phyloP scores from a whole-genome alignment of 23 tunicate species.

The Clavelina lepadiformis region DNA sequence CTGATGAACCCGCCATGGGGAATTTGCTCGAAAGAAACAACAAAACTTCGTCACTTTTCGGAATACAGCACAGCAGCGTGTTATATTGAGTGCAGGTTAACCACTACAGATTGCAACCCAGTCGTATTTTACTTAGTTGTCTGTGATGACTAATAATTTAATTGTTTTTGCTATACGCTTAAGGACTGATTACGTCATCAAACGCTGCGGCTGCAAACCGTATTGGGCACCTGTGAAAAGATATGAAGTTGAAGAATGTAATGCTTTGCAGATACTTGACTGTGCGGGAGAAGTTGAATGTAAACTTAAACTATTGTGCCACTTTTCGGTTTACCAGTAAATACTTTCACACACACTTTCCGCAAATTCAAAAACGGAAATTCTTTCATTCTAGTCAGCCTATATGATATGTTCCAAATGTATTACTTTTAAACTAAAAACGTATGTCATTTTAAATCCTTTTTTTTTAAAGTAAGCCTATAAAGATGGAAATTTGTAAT shows the following conservation, averaged over 20 bases:
- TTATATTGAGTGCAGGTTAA: slow-evolving; percentile 47
- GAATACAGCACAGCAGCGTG: slow-evolving; percentile 36
- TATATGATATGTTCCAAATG: too few species aligned
- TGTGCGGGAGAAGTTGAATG: slow-evolving; percentile 60
- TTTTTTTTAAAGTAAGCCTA: too few species aligned
- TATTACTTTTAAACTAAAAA: too few species aligned
- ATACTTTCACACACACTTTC: too few species aligned
- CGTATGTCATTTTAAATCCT: too few species aligned
- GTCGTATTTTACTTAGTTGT: too few species aligned
- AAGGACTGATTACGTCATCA: slow-evolving; percentile 12
- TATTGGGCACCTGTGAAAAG: slow-evolving; percentile 27
- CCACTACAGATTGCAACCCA: too few species aligned
- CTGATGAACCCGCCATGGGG: slow-evolving; percentile 59
- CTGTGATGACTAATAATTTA: too few species aligned
- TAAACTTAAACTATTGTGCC: neutral
- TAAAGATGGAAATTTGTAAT: too few species aligned
- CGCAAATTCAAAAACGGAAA: too few species aligned
- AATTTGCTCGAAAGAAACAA: slow-evolving; percentile 16
- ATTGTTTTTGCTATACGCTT: too few species aligned
- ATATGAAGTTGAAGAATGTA: slow-evolving; percentile 25
- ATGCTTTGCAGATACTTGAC: slow-evolving; percentile 31
- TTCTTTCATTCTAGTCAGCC: too few species aligned
- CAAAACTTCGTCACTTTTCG: slow-evolving; percentile 17
- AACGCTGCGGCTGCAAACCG: slow-evolving; percentile 45
- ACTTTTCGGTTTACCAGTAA: neutral